Conservation (phyloP, 1,140 invertebrate genomes). For the Palaemon carinicauda region DNA sequence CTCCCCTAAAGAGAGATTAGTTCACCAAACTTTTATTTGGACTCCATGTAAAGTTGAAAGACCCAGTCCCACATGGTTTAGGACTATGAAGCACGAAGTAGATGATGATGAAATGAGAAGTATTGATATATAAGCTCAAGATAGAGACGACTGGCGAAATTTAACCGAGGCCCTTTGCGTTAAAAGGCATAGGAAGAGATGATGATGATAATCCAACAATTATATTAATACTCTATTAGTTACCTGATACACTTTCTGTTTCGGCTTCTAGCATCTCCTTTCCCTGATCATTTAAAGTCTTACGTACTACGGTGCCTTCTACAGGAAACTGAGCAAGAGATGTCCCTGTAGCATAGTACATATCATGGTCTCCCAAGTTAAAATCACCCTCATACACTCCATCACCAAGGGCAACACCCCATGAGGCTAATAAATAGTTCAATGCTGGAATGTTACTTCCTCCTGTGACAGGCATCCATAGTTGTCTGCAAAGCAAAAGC, state of each 20-base stretch:
- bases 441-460: slow-evolving; percentile 93
- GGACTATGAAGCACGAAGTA: too few species aligned
- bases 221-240: background rate
- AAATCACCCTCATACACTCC: slow-evolving; percentile 89
- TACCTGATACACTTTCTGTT: slow-evolving; percentile 62
- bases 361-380: slow-evolving; percentile 83
- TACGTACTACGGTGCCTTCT: slow-evolving; percentile 75
- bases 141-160: too few species aligned
- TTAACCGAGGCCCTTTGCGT: too few species aligned
- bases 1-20: too few species aligned
- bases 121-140: too few species aligned
- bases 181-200: too few species aligned
- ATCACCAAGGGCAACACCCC: slow-evolving; percentile 88
- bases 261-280: slow-evolving; percentile 68
- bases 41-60: too few species aligned
- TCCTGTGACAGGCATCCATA: slow-evolving; percentile 94
- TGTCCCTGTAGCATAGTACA: slow-evolving; percentile 91
- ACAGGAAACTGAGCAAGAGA: slow-evolving; percentile 81
- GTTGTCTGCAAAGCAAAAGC: slow-evolving; percentile 83
- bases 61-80: too few species aligned
- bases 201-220: too few species aligned
- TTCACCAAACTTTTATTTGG: too few species aligned
- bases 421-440: slow-evolving; percentile 84
- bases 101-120: too few species aligned
- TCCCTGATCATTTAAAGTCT: slow-evolving; percentile 69